Evolutionary conservation across 2,113 vertebrate species (phyloP), one percentile per base, ranked within the genome.

Genomic region (Eretmochelys imbricata): DNA sequence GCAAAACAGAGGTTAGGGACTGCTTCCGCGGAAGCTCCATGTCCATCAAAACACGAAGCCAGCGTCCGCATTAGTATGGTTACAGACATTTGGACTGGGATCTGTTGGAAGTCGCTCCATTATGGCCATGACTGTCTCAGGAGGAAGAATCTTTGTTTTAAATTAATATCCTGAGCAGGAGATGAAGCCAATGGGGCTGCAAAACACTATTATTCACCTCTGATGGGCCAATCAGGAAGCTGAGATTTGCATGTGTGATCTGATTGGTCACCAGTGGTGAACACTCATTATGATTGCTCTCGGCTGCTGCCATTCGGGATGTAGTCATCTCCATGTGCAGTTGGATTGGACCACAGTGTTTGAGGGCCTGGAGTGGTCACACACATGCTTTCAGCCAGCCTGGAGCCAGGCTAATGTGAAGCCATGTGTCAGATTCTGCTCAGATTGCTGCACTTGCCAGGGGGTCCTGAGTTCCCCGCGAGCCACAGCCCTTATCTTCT

Each of bases 201-300:
- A 72, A 38, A 38, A 38, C 69, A 62, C 59, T 35, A 38, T n/a
- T 72, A 19, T 38, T 72, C n/a, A 22, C 22, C 3, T 75, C 38
- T 10, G 72, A 42, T 24, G 72, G 38, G 72, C 10, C 65, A 42
- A 14, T 46, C 75, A 48, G 75, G 24, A 46, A 25, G 75, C 38
- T 11, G 75, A 46, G 75, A 48, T 76, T 76, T 46, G 75, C 42
- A 76, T 27, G 12, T 76, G 75, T 27, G n/a, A 48, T 25, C 24
- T 76, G 75, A 76, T 76, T 76, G 75, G 24, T 48, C 65, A 38
- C 35, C 65, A 10, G n/a, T 17, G 59, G 31, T 35, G 59, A 35
- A 2, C 5, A 16, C 4, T 7, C 11, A 8, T 13, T 3, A 2
- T 13, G 12, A 8, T 24, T 38, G 22, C 24, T 7, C 42, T 78